These are phyloP conservation scores for Coremacera marginata DNA, from an alignment of 2,888 invertebrate species.

Conservation along the genomic window DNA sequence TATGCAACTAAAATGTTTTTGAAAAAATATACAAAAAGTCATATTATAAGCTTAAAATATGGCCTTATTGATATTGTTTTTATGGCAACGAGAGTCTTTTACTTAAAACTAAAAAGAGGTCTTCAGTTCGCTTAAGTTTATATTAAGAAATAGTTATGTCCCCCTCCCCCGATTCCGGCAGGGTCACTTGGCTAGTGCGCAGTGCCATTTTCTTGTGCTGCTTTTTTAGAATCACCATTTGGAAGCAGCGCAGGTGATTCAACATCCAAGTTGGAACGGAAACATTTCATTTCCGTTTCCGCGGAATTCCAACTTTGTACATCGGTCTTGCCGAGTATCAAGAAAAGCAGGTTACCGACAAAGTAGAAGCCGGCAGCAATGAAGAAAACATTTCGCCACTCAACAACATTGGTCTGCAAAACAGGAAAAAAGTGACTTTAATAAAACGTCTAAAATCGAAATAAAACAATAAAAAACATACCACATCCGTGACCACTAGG, in stretches of 20 bases:
- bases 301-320: constrained; percentile 75
- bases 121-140: constrained; percentile 52
- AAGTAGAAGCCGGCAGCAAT: constrained; percentile 72
- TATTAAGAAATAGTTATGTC: not conserved
- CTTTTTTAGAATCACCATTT: constrained; percentile 46
- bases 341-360: constrained; percentile 71
- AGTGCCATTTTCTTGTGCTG: constrained; percentile 43
- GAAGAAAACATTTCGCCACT: constrained; percentile 74
- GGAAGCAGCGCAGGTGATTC: constrained; percentile 49
- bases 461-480: constrained; percentile 64
- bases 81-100: constrained; percentile 37
- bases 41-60: constrained; percentile 11
- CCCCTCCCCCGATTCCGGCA: not conserved
- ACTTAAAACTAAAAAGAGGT: constrained; percentile 48
- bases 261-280: constrained; percentile 47
- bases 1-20: not conserved
- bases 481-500: constrained; percentile 77
- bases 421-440: not conserved
- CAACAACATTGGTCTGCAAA: constrained; percentile 60
- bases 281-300: constrained; percentile 47
- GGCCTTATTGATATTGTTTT: constrained; percentile 13
- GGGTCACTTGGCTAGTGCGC: constrained; percentile 37
- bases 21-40: too few species aligned
- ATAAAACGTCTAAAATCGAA: not conserved
- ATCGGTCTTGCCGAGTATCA: constrained; percentile 72